Percentiles rank a stretch among this genome's conserved stretches.
These are phyloP conservation scores for Brenthis hecate DNA, from an alignment of 2,888 invertebrate genomes.

Conservation along the genomic window DNA sequence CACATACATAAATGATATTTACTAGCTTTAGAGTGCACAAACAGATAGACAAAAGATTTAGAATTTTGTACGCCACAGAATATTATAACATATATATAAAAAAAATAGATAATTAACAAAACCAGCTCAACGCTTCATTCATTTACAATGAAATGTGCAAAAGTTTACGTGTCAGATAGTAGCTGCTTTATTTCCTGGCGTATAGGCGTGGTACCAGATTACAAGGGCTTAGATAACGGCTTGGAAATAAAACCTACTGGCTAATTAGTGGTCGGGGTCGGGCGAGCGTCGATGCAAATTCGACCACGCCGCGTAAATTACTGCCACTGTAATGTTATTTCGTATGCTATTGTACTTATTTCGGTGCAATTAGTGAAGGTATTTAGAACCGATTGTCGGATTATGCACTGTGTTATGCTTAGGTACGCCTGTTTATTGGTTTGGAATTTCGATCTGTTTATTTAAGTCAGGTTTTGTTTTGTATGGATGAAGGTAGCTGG, in stretches of 20 bases:
- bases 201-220: constrained; percentile 66
- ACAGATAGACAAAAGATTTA: too few species aligned
- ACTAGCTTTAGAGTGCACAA: too few species aligned
- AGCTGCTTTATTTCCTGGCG: constrained; percentile 33
- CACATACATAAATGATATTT: too few species aligned
- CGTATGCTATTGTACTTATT: constrained; percentile 43
- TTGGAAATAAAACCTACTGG: constrained; percentile 76
- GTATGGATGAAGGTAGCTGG: background rate
- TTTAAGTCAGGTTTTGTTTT: constrained; percentile 1
- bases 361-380: constrained; percentile 38
- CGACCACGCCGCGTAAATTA: constrained; percentile 58
- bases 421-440: constrained; percentile 12
- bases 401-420: constrained; percentile 16
- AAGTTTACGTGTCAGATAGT: constrained; percentile 12
- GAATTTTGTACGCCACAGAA: background rate
- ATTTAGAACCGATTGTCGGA: constrained; percentile 29
- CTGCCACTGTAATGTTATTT: constrained; percentile 41
- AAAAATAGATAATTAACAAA: background rate
- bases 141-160: constrained; percentile 15
- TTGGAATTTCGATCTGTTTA: constrained; percentile 19
- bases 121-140: background rate
- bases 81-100: background rate
- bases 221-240: constrained; percentile 70
- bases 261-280: constrained; percentile 64
- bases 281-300: constrained; percentile 60